Evolutionary conservation across 1,140 invertebrate genomes (phyloP), one percentile per base, ranked within the genome.

Genomic region (Cataglyphis hispanica): DNA sequence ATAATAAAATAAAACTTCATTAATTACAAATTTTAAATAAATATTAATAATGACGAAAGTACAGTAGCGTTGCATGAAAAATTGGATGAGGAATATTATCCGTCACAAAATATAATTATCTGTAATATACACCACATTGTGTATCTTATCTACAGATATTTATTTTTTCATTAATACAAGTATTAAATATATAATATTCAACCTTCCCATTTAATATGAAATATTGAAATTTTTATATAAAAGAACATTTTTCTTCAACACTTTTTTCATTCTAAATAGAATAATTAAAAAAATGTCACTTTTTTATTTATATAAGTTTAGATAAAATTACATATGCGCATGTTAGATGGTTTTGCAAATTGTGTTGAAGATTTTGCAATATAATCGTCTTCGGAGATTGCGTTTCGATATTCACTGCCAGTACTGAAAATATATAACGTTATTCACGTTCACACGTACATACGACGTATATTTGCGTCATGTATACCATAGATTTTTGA

Each of bases 1-100:
- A 58, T 58, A 58, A 10, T 60, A 60, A 60, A 16, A 60, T 37
- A 7, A 75, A 69, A 56, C 6, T 27, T 80, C 2, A 22, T 67
- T 25, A 50, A 78, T 64, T 67, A 80, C 4, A 67, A 67, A 67
- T 16, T n/a, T 53, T 8, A 37, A 16, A 1, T 37, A 25, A 66
- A 67, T 50, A 50, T 16, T 50, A 53, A 78, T 64, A 66, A 78
- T 22, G 5, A 31, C 16, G 25, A 60, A 76, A n/a, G 43, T 37
- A 43, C 22, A 50, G 25, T 56, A 11, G 7, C 4, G 19, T 64
- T 34, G n/a, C 53, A 25, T 67, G 2, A 3, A 25, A 46, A 43
- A 64, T 1, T 27, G 31, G 31, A 64, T 31, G 1, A 63, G 46
- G 43, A 11, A 61, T 22, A 64, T 80, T 56, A 37, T 40, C 10